Evolutionary conservation across 2,888 invertebrate genomes (phyloP).

Genomic region (Asteroscopus sphinx): DNA sequence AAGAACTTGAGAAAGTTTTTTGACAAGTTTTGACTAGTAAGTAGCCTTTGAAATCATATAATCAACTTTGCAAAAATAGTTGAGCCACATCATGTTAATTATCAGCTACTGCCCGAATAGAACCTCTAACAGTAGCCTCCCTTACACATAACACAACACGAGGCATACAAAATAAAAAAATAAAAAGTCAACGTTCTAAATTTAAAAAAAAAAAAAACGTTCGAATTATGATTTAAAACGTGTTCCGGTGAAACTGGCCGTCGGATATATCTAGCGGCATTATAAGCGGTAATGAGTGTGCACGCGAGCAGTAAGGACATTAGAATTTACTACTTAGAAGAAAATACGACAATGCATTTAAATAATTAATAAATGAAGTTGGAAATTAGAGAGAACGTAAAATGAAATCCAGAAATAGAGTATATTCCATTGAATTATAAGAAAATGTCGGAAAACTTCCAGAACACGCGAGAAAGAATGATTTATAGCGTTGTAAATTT

Average conservation of each 20-base stretch:
- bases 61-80: background rate
- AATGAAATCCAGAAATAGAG: conserved; percentile 1
- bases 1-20: background rate
- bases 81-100: conserved; percentile 37
- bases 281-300: conserved; percentile 87
- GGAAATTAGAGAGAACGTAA: background rate
- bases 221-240: conserved; percentile 90
- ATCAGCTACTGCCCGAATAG: conserved; percentile 44
- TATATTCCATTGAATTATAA: conserved; percentile 8
- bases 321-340: conserved; percentile 20
- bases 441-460: conserved; percentile 21
- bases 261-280: conserved; percentile 88
- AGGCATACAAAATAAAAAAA: conserved; percentile 66
- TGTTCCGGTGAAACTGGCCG: conserved; percentile 89
- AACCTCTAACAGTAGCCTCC: conserved; percentile 30
- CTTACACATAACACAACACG: conserved; percentile 34
- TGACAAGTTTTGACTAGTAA: too few relatives aligned
- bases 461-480: conserved; percentile 30
- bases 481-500: conserved; percentile 43
- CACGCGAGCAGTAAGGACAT: conserved; percentile 74
- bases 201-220: conserved; percentile 79
- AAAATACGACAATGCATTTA: background rate
- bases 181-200: conserved; percentile 86
- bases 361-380: background rate
- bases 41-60: too few relatives aligned